Evolutionary conservation across 2,888 invertebrate species (phyloP).

Genomic region (Rhingia rostrata): DNA sequence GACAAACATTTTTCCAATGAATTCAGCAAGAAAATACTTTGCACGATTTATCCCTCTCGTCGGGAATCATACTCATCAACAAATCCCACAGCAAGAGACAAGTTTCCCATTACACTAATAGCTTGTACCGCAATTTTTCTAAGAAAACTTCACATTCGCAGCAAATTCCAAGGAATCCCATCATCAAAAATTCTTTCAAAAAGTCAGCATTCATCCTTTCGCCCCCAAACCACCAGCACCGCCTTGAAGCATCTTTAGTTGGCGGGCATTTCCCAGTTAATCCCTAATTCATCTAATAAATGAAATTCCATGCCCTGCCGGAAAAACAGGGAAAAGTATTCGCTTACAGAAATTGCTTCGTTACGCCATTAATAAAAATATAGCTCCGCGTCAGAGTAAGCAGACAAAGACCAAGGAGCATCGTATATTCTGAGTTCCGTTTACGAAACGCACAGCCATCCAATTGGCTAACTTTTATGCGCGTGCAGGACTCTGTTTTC

Average conservation of each 20-base stretch:
- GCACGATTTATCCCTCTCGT: too few relatives aligned
- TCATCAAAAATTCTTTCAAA: slow-evolving; percentile 30
- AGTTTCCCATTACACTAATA: slow-evolving; percentile 43
- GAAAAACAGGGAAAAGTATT: slow-evolving; percentile 72
- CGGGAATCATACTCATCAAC: neutral
- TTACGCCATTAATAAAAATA: slow-evolving; percentile 76
- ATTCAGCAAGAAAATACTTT: too few relatives aligned
- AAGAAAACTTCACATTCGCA: slow-evolving; percentile 55
- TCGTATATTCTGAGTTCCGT: slow-evolving; percentile 28
- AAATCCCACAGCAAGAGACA: slow-evolving; percentile 9
- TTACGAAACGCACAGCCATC: slow-evolving; percentile 66
- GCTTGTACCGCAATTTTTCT: slow-evolving; percentile 40
- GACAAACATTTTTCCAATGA: too few relatives aligned
- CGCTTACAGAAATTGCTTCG: slow-evolving; percentile 76
- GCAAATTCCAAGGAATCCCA: slow-evolving; percentile 53
- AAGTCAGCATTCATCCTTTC: slow-evolving; percentile 24
- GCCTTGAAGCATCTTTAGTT: too few relatives aligned
- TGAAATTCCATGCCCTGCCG: slow-evolving; percentile 75
- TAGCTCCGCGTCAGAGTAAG: slow-evolving; percentile 47
- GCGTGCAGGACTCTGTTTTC: slow-evolving; percentile 67
- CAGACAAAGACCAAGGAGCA: slow-evolving; percentile 3
- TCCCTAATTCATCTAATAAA: slow-evolving; percentile 77
- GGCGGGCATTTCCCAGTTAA: slow-evolving; percentile 67
- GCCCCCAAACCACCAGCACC: neutral
- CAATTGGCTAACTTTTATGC: slow-evolving; percentile 74